Conservation (phyloP, 2,797 vertebrate species). For the Hydrophis major region DNA sequence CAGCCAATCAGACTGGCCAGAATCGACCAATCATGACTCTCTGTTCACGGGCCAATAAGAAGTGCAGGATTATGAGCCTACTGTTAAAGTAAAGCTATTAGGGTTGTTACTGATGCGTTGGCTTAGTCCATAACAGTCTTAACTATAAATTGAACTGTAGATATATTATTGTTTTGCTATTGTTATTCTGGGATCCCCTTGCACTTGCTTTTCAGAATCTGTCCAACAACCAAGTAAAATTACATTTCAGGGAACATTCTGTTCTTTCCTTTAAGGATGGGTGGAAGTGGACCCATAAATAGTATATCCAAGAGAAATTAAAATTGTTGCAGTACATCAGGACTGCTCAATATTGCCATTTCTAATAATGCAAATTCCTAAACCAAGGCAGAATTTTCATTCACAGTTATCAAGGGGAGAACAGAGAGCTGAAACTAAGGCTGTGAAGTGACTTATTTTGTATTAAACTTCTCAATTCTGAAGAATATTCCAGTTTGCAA, state of each 20-base stretch:
- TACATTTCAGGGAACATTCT: no score
- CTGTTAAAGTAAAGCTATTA: no score
- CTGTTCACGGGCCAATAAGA: no score
- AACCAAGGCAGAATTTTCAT: background rate
- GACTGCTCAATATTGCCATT: background rate
- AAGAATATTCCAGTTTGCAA: conserved; percentile 37
- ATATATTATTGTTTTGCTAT: background rate
- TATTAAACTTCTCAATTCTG: conserved; percentile 12
- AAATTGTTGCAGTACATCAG: background rate
- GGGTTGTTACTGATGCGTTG: no score
- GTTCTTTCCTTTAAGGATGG: no score
- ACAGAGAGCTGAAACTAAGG: background rate
- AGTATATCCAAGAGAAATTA: background rate
- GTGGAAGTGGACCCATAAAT: no score
- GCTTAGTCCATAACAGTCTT: background rate
- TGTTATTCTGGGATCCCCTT: background rate
- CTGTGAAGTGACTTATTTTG: conserved; percentile 11
- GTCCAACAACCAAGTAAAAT: no score
- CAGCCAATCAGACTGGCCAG: no score
- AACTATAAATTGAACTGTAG: background rate
- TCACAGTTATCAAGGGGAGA: background rate
- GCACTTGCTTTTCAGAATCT: background rate
- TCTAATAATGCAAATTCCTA: rapidly evolving
- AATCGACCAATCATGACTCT: no score
- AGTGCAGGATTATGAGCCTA: no score